Evolutionary conservation across 2,113 vertebrate species (phyloP).

Genomic region (Chiloscyllium plagiosum): DNA sequence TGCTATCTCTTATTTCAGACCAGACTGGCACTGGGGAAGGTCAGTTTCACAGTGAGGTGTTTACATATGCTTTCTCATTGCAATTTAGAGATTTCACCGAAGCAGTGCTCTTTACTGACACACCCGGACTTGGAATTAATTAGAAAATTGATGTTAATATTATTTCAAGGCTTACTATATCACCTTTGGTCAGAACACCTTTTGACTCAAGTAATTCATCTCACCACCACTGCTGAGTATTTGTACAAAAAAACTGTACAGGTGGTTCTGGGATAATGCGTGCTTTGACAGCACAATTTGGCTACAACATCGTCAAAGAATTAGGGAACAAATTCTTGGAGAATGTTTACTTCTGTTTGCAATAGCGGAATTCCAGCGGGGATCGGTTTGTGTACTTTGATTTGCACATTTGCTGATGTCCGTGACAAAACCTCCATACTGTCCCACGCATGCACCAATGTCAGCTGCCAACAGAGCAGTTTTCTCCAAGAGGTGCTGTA

Average conservation of each 20-base stretch:
- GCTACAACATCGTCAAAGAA: no score
- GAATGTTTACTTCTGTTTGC: no score
- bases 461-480: no score
- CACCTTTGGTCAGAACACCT: not conserved
- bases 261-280: no score
- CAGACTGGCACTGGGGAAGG: not conserved
- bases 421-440: no score
- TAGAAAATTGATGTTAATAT: not conserved
- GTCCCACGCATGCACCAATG: no score
- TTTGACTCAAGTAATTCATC: not conserved
- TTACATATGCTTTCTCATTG: not conserved
- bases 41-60: not conserved
- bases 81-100: not conserved
- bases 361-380: no score
- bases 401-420: no score
- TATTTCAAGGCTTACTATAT: not conserved
- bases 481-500: no score
- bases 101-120: not conserved
- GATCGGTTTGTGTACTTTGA: no score
- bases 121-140: not conserved
- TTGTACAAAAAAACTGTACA: not conserved
- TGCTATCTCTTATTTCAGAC: not conserved
- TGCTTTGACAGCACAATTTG: no score
- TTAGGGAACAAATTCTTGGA: no score
- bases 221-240: not conserved